Evolutionary conservation across 2,888 invertebrate species (phyloP), one percentile per base, ranked within the genome.

Genomic region (Lysandra coridon): DNA sequence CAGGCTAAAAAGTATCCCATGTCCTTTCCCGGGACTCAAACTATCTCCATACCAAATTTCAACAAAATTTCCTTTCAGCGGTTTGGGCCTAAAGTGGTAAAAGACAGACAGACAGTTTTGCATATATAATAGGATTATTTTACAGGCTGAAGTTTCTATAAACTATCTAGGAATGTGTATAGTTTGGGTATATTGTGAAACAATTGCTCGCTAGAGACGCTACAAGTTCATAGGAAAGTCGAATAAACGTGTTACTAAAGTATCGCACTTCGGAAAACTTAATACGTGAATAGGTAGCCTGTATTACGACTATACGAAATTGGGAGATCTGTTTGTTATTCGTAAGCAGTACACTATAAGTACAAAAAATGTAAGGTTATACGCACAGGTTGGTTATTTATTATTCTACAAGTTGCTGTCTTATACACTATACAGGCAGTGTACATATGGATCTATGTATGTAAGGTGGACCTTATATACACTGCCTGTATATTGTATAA

Each of bases 191-290:
- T 33, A 69, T 69, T 37, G 69, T 33, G 69, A 69, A 69, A 69
- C 69, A 69, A 69, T 37, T 14, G 69, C 69, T 69, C 69, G 17
- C 69, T 69, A 37, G 69, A 69, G 17, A 69, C 69, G 69, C 69
- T 37, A 69, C 69, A 69, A 69, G 69, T 69, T 69, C 5, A 17
- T 64, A 64, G 30, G 30, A 37, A 69, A 69, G 33, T 69, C 69
- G 69, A 69, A 69, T 69, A 69, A 69, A 69, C 69, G 69, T 33
- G 69, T 69, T 69, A 69, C 69, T 33, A 69, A 37, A 69, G 69
- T 69, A 69, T 69, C 69, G 33, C 69, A 37, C 69, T 69, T 37
- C 69, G 37, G 69, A 12, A 69, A 69, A 69, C 69, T 69, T 69
- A 17, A 37, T 69, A 69, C 69, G 33, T 6, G 33, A 69, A 33